Evolutionary conservation across 2,797 vertebrate genomes (phyloP), one percentile per base, ranked within the genome.

Genomic region (Austrolebias charrua): DNA sequence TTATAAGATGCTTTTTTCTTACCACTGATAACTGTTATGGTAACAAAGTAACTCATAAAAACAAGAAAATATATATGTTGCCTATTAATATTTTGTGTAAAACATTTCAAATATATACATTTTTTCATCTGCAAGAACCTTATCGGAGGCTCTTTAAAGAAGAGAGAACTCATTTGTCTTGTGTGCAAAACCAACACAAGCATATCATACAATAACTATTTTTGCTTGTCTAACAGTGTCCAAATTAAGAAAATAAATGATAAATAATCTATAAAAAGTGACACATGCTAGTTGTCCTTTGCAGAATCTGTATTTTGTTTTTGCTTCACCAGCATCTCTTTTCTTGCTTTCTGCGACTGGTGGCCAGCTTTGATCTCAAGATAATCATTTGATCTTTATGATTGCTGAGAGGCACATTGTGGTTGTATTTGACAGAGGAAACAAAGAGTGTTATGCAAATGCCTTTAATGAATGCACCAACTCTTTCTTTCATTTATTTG

Each of bases 381-480:
- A 82, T 84, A 83, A 84, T 83, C 54, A 81, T 79, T 76, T 83
- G 66, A 77, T 85, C 76, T 75, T 83, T 75, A 71, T 55, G 55
- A 65, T 67, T 52, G 75, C 80, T 62, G 73, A 81, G 74, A 78
- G 77, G 64, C 44, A 3, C 56, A 44, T 24, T 79, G 64, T 71
- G 48, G 68, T 71, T 73, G 47, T 77, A 66, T 77, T 69, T 83
- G 72, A 79, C 4, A 19, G 61, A 73, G 71, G 47, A 56, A 82
- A 84, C 71, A 86, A 79, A 82, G 64, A 70, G 20, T 69, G 70
- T 71, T 76, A 73, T 84, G 79, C 75, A 82, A 88, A 79, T 80
- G 58, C 7, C 15, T 15, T 15, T 83, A 80, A 86, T 85, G 76
- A 86, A 86, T 82, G 67, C 74, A 70, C 33, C 42, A 11, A 74